A percentile compares a stretch with the other conserved stretches of the same genome.
Conservation (phyloP, 2,888 invertebrate genomes). For the Frankliniella fusca region DNA sequence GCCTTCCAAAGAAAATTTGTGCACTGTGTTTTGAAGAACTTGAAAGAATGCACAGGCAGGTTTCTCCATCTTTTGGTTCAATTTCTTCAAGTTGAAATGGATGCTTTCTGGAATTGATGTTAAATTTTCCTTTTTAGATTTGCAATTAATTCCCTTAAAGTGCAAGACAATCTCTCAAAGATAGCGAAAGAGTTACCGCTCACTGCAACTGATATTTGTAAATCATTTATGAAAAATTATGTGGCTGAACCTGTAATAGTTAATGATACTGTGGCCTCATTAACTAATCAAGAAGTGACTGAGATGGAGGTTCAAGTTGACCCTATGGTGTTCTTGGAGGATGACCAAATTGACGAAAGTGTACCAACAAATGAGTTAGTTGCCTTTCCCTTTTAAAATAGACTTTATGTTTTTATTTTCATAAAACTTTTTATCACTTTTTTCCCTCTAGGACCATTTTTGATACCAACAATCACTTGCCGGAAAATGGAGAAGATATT, state of each 20-base stretch:
- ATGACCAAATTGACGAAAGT: conserved; percentile 46
- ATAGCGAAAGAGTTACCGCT: neutral
- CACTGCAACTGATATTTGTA: neutral
- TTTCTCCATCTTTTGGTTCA: neutral
- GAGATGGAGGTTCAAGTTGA: conserved; percentile 67
- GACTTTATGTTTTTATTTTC: too few species aligned
- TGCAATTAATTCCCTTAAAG: conserved; percentile 3
- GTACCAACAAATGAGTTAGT: conserved; percentile 37
- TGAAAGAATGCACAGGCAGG: conserved; percentile 4
- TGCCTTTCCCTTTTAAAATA: neutral
- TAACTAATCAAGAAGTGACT: conserved; percentile 46
- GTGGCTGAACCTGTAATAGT: neutral
- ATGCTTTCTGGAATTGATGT: neutral
- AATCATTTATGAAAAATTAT: conserved; percentile 17
- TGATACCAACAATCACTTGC: neutral
- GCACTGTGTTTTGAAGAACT: neutral
- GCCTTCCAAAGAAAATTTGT: neutral
- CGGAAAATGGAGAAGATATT: neutral
- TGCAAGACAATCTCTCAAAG: neutral
- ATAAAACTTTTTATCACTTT: too few species aligned
- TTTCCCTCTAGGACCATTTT: too few species aligned
- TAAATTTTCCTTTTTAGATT: neutral
- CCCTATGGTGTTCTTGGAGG: conserved; percentile 59
- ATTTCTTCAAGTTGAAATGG: too few species aligned
- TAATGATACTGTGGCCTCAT: neutral